Evolutionary conservation across 2,797 vertebrate species (phyloP), one percentile per base, ranked within the genome.

Genomic region (Hyperoplus immaculatus): DNA sequence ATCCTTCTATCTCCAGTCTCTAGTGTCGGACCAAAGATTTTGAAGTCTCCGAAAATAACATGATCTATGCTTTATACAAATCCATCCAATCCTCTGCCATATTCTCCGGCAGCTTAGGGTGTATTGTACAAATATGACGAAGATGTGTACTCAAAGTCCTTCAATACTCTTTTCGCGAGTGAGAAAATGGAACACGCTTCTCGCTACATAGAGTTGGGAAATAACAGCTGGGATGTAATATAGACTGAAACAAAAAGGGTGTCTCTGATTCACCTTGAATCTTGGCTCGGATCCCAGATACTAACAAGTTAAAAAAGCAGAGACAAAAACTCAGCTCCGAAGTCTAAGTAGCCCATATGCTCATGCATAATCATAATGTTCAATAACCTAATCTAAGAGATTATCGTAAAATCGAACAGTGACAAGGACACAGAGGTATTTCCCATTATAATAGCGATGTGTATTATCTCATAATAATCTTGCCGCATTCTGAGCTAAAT

Each of bases 381-480:
- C 86, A 93, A 93, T 89, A 89, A 88, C 85, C 85, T 94, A 93
- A 94, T 94, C 87, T 91, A 83, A 87, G 85, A 92, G 90, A 93
- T 94, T 92, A 94, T 93, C 84, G 75, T 89, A 75, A 91, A 91
- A 91, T 89, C 80, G 77, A 88, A 92, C 83, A 82, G 69, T 84
- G 86, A 90, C 87, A 94, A 93, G 89, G 91, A 91, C 87, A 89
- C 80, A 63, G 84, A 88, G 84, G 85, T 86, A 87, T 92, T 29
- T 89, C 85, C 83, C 85, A 90, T 92, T 91, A 91, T 80, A 84
- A 81, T 53, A 54, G 77, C 73, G 29, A 72, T 78, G 82, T 82
- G 87, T 86, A 92, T 92, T 90, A 91, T 94, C 89, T 91, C 85
- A 87, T 92, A 91, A 88, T 90, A 92, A 93, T 94, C 92, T 92